Evolutionary conservation across 1,140 invertebrate genomes (phyloP).

Genomic region (Pseudomyrmex pallidus): DNA sequence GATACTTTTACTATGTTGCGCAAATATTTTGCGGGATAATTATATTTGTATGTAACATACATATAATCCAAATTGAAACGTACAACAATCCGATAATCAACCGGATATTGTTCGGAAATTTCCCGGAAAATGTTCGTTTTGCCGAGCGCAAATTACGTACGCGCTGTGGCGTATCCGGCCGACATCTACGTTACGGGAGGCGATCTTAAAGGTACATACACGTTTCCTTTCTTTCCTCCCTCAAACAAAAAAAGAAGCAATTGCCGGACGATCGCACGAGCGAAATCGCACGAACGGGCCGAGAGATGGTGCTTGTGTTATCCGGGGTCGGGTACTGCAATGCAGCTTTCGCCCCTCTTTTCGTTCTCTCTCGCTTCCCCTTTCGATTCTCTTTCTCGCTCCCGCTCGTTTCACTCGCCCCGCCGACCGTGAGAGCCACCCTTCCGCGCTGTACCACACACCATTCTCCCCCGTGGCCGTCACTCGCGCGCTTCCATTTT

Average conservation of each 20-base stretch:
- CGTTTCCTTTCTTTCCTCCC: not conserved
- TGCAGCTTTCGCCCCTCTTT: conserved; percentile 69
- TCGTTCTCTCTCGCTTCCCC: conserved; percentile 55
- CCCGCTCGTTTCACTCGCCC: conserved; percentile 7
- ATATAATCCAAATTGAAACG: conserved; percentile 23
- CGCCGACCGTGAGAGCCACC: not conserved
- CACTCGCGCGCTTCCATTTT: conserved; percentile 67
- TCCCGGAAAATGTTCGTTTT: conserved; percentile 15
- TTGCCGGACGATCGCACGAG: conserved; percentile 54
- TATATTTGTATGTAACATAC: not conserved
- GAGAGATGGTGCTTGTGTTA: conserved; percentile 71
- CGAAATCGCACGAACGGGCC: conserved; percentile 56
- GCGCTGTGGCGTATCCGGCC: not conserved
- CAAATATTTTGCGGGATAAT: not conserved
- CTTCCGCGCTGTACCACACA: conserved; percentile 7
- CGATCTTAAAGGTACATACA: not conserved
- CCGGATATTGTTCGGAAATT: conserved; percentile 36
- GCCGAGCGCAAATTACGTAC: conserved; percentile 7
- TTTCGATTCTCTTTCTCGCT: conserved; percentile 29
- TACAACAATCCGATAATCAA: conserved; percentile 18
- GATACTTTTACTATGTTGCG: too few species aligned
- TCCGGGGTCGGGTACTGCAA: conserved; percentile 71
- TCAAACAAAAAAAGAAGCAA: conserved; percentile 60
- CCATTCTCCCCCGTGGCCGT: conserved; percentile 36
- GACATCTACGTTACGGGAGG: not conserved